phyloP scores from a whole-genome alignment of 2,888 invertebrate genomes.

The Epirrhoe tristata region DNA sequence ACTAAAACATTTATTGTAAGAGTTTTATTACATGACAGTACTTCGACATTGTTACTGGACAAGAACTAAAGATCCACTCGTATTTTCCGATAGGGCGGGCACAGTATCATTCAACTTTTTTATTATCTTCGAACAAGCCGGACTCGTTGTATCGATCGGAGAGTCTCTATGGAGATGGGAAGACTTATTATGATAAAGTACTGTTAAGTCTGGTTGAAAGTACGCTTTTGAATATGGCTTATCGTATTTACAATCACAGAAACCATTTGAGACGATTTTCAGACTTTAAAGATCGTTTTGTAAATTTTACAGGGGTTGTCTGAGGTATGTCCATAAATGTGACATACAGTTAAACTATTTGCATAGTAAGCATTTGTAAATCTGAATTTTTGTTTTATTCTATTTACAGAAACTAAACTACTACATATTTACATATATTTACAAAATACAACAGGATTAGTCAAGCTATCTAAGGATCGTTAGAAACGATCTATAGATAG shows the following conservation, averaged over 20 bases:
- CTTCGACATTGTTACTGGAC: conserved; percentile 72
- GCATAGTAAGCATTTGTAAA: too few relatives aligned
- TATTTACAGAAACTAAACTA: too few relatives aligned
- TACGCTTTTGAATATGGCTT: neutral
- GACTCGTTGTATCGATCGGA: conserved; percentile 49
- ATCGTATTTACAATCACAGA: neutral
- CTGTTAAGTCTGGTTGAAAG: conserved; percentile 4
- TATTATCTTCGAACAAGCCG: conserved; percentile 77
- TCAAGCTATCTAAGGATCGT: too few relatives aligned
- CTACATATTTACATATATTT: too few relatives aligned
- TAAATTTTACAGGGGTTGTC: too few relatives aligned
- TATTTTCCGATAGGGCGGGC: conserved; percentile 80
- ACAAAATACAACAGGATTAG: too few relatives aligned
- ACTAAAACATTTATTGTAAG: conserved; percentile 6
- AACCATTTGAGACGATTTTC: too few relatives aligned
- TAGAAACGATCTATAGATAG: too few relatives aligned
- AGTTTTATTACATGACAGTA: conserved; percentile 50
- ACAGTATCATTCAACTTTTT: conserved; percentile 81
- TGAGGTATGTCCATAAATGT: too few relatives aligned
- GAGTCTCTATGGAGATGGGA: conserved; percentile 35
- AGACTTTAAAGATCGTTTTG: too few relatives aligned
- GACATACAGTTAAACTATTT: too few relatives aligned
- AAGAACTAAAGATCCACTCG: conserved; percentile 77
- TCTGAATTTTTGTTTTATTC: too few relatives aligned
- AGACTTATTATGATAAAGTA: conserved; percentile 15